Evolutionary conservation across 2,888 invertebrate species (phyloP).

Genomic region (Adineta ricciae): DNA sequence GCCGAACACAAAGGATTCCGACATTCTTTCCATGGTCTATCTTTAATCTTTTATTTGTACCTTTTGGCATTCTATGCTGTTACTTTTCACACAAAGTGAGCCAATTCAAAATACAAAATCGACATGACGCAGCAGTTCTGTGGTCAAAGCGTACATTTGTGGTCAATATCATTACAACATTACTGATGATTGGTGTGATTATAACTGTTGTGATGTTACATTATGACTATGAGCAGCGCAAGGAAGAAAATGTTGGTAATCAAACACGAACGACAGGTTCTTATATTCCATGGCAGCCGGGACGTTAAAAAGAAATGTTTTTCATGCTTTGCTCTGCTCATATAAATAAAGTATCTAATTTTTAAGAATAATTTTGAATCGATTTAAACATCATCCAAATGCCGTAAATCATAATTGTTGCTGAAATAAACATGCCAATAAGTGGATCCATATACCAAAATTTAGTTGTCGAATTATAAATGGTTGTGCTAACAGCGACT

Average conservation of each 20-base stretch:
- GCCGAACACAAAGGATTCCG: neutral
- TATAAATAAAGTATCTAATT: neutral
- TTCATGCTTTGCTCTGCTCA: neutral
- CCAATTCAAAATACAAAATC: neutral
- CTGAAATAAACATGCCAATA: neutral
- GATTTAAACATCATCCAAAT: conserved; percentile 8
- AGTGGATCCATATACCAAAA: conserved; percentile 8
- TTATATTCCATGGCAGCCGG: neutral
- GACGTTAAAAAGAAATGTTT: neutral
- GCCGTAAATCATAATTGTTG: neutral
- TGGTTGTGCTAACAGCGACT: neutral
- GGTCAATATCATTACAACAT: neutral
- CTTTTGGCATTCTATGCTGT: neutral
- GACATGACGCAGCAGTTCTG: neutral
- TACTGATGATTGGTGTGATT: neutral
- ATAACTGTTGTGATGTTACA: neutral
- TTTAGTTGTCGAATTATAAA: neutral
- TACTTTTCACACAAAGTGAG: neutral
- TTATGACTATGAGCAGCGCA: neutral
- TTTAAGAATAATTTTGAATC: neutral
- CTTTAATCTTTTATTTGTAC: neutral
- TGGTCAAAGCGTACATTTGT: neutral
- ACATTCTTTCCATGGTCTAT: neutral
- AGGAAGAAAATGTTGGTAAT: too few species aligned
- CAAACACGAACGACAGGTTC: neutral